Evolutionary conservation across 2,113 vertebrate genomes (phyloP), one percentile per base, ranked within the genome.

Genomic region (Rhegmatorhina hoffmannsi): DNA sequence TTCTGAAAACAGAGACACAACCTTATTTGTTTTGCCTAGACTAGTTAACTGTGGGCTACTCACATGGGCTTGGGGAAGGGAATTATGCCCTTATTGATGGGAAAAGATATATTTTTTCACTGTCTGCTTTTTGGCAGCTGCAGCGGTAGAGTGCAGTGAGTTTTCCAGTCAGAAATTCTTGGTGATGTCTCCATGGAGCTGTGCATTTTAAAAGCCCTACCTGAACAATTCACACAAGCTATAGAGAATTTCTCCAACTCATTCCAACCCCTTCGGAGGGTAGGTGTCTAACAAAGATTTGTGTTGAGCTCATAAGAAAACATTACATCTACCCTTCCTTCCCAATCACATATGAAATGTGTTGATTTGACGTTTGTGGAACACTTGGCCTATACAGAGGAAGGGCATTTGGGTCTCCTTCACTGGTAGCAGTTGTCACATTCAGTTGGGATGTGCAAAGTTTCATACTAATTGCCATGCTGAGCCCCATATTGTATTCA

Each of bases 1-100:
- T 95, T 85, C 91, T 92, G 89, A 87, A 90, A 90, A 66, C 33
- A 60, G 52, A 84, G 36, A 62, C 23, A 72, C 66, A 91, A 66
- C 25, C 58, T 89, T 85, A n/a, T 26, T 87, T 90, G 28, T 82
- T 90, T 95, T 79, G n/a, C 67, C 66, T 72, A 76, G 46, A 46
- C 62, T 91, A 40, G 56, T 92, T 95, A 85, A 55, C 49, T 85
- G 21, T 72, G 53, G 36, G 25, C 53, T 90, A 69, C 62, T 66
- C 53, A 44, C 26, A 62, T 40, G 28, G 59, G 18, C 46, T 44
- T 69, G n/a, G 17, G 53, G 36, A 85, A 84, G 36, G 67, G 33
- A 82, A 53, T 87, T 87, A 75, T 67, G 58, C 20, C 17, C 34
- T 66, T 94, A 62, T 13, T 74, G 56, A 52, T n/a, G 24, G 34